Evolutionary conservation across 2,113 vertebrate genomes (phyloP).

Genomic region (Crotalus tigris): DNA sequence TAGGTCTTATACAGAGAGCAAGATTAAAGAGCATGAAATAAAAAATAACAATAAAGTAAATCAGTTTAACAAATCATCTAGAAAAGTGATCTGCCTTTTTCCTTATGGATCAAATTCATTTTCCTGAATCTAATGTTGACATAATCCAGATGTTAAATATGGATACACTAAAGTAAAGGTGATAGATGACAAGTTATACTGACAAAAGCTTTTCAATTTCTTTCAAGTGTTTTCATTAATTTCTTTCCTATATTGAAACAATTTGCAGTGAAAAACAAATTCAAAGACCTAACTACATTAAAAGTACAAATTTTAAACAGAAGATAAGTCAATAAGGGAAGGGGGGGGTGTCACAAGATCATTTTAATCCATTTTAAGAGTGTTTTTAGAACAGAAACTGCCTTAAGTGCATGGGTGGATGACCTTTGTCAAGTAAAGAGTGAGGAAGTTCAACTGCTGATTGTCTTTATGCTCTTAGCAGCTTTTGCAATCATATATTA

Average conservation of each 20-base stretch:
- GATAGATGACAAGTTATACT: constrained; percentile 61
- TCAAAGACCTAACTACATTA: constrained; percentile 14
- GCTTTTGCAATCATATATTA: background rate
- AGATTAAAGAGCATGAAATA: constrained; percentile 1
- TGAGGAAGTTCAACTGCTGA: background rate
- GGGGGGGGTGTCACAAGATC: background rate
- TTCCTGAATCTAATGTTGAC: constrained; percentile 82
- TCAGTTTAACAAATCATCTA: constrained; percentile 82
- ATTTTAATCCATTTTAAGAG: background rate
- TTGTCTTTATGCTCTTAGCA: background rate
- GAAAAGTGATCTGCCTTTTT: constrained; percentile 67
- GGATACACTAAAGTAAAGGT: background rate
- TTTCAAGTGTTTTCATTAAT: constrained; percentile 76
- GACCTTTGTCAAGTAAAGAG: background rate
- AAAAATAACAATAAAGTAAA: background rate
- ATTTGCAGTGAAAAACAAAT: constrained; percentile 6
- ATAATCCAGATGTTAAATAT: constrained; percentile 61
- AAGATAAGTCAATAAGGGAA: background rate
- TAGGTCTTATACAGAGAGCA: constrained; percentile 6
- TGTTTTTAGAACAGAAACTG: background rate
- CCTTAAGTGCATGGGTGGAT: background rate
- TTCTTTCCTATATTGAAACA: background rate
- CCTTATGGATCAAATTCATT: constrained; percentile 83
- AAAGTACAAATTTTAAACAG: background rate
- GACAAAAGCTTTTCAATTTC: constrained; percentile 79